Evolutionary conservation across 2,888 invertebrate genomes (phyloP).

Genomic region (Incurvaria masculella): DNA sequence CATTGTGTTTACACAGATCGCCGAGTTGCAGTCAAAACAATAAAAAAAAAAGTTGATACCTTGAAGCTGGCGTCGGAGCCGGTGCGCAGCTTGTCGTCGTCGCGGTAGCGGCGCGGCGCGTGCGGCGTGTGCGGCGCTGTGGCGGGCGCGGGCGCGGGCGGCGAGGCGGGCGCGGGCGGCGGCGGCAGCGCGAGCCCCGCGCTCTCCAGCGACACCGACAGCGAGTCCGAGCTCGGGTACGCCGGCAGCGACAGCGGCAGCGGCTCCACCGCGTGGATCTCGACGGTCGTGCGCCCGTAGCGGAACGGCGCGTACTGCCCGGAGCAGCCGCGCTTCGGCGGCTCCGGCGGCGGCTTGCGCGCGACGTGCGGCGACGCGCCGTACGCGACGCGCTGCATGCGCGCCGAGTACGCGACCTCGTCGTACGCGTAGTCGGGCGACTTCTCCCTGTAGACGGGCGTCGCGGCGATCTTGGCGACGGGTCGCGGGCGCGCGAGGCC

Average conservation of each 20-base stretch:
- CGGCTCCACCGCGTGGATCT: conserved; percentile 51
- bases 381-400: conserved; percentile 52
- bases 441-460: conserved; percentile 45
- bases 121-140: conserved; percentile 57
- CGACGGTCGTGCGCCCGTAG: conserved; percentile 59
- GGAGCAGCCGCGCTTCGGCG: conserved; percentile 69
- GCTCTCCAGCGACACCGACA: conserved; percentile 61
- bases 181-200: conserved; percentile 64
- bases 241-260: conserved; percentile 61
- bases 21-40: too few species aligned
- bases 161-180: conserved; percentile 61
- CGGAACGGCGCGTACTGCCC: conserved; percentile 50
- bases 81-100: conserved; percentile 56
- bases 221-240: conserved; percentile 62
- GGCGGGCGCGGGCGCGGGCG: conserved; percentile 52
- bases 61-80: conserved; percentile 83
- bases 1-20: too few species aligned
- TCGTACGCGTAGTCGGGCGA: conserved; percentile 49
- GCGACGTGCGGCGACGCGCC: conserved; percentile 70
- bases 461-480: conserved; percentile 70
- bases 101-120: conserved; percentile 26
- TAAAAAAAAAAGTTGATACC: too few species aligned
- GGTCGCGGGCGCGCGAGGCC: conserved; percentile 78
- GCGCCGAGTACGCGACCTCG: conserved; percentile 46
- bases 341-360: conserved; percentile 77